Percentiles rank a stretch among this genome's conserved stretches.
These are phyloP conservation scores for Corythaixoides concolor DNA, from an alignment of 2,113 vertebrate species.

Conservation along the genomic window DNA sequence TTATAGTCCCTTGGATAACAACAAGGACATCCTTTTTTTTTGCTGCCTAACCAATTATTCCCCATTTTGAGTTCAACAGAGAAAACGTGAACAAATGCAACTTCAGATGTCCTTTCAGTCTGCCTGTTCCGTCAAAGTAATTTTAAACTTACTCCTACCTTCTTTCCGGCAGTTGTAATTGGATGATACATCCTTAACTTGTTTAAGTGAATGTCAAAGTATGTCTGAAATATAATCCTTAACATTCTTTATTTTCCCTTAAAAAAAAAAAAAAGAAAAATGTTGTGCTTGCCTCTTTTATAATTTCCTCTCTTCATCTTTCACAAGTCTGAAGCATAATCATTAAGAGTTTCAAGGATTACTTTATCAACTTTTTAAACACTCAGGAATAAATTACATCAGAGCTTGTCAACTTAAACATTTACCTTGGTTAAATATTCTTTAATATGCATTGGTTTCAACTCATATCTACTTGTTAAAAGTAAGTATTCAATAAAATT, in stretches of 20 bases:
- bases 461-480: background rate
- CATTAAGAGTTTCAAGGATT: background rate
- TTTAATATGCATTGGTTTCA: background rate
- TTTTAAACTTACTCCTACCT: background rate
- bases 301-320: background rate
- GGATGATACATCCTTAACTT: background rate
- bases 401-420: background rate
- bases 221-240: background rate
- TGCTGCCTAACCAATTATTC: background rate
- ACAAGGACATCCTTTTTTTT: background rate
- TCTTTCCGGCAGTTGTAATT: background rate
- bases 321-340: background rate
- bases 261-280: background rate
- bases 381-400: background rate
- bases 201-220: background rate
- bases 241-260: background rate
- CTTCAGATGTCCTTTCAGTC: background rate
- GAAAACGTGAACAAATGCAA: background rate
- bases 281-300: background rate
- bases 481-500: background rate
- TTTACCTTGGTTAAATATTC: background rate
- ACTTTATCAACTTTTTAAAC: background rate
- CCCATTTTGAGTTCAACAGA: background rate
- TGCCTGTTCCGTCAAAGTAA: background rate
- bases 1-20: background rate